Evolutionary conservation across 2,888 invertebrate genomes (phyloP).

Genomic region (Lycaena phlaeas): DNA sequence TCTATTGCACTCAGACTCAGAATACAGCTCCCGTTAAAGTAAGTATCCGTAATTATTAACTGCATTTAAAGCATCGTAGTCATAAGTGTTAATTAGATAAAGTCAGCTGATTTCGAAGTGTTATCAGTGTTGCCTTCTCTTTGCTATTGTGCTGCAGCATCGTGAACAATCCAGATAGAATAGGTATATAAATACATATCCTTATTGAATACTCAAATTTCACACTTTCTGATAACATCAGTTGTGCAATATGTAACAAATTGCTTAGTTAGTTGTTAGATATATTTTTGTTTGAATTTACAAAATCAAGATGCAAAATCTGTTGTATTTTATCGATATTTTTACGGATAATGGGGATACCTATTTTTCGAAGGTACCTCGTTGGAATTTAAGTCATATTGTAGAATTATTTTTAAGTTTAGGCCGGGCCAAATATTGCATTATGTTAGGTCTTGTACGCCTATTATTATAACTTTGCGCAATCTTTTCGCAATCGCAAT

Average conservation of each 20-base stretch:
- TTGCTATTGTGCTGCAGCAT: constrained; percentile 61
- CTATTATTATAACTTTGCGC: constrained; percentile 53
- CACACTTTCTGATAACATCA: constrained; percentile 59
- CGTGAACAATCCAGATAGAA: constrained; percentile 55
- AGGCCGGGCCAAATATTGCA: constrained; percentile 73
- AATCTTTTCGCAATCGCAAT: constrained; percentile 55
- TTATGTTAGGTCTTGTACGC: constrained; percentile 61
- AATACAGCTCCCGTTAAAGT: neutral
- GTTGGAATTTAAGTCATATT: constrained; percentile 63
- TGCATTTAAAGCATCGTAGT: constrained; percentile 64
- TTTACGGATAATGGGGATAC: constrained; percentile 47
- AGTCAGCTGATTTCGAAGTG: constrained; percentile 11
- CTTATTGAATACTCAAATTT: constrained; percentile 68
- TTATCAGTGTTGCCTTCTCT: constrained; percentile 22
- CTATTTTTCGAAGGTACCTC: constrained; percentile 34
- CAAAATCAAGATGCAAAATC: constrained; percentile 54
- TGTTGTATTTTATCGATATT: constrained; percentile 70
- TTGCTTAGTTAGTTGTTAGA: constrained; percentile 68
- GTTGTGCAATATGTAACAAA: constrained; percentile 68
- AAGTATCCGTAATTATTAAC: constrained; percentile 19
- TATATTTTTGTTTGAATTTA: constrained; percentile 68
- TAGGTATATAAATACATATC: constrained; percentile 67
- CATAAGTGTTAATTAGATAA: constrained; percentile 34
- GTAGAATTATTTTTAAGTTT: constrained; percentile 66
- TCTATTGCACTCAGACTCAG: neutral